Evolutionary conservation across 2,113 vertebrate genomes (phyloP).

Genomic region (Grallaria varia): DNA sequence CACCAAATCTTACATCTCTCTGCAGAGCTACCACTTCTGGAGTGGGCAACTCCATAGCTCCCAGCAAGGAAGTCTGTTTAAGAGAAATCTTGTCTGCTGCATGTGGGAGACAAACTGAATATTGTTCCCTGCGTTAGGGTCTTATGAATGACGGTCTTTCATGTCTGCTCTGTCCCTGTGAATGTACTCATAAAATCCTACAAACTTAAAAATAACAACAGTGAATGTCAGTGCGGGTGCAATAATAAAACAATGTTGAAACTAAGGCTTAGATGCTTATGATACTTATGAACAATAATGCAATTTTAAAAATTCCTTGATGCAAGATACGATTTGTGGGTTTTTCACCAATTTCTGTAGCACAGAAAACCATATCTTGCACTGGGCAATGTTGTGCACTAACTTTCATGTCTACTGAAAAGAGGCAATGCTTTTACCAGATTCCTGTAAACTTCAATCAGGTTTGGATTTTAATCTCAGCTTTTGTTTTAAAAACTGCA

Average conservation of each 20-base stretch:
- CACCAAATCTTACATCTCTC: neutral
- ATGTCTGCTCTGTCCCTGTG: neutral
- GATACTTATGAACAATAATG: neutral
- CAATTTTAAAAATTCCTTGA: neutral
- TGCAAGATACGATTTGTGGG: neutral
- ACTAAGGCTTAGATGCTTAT: neutral
- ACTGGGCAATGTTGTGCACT: fast-evolving
- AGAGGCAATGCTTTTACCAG: neutral
- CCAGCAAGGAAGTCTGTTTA: neutral
- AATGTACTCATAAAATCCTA: neutral
- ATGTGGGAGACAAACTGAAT: neutral
- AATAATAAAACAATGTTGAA: neutral
- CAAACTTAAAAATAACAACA: neutral
- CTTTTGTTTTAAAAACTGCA: neutral
- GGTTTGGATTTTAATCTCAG: neutral
- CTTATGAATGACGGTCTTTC: neutral
- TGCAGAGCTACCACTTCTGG: neutral
- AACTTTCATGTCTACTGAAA: neutral
- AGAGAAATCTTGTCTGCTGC: neutral
- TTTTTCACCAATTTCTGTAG: neutral
- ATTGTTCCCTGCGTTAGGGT: neutral
- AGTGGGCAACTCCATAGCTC: neutral
- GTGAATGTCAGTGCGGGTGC: neutral
- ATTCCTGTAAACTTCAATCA: neutral
- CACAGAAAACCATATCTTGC: neutral